Base-by-base conservation (phyloP, 2,113 vertebrate genomes). In the Edolisoma coerulescens region DNA sequence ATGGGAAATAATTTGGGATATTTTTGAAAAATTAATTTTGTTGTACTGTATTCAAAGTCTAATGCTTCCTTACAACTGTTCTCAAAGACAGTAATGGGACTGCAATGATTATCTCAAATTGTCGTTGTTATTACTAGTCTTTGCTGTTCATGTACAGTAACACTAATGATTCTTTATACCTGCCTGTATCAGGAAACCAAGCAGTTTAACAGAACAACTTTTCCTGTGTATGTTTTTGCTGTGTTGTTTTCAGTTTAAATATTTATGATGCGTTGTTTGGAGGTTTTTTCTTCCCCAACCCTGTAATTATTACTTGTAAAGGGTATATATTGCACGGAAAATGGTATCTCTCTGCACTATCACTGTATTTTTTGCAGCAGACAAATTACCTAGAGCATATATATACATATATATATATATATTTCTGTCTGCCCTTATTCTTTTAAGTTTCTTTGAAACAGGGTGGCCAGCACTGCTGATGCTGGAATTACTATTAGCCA, bases 141-240 rank as follows among this genome's bases (percentile, higher is more conserved):
- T 89, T 82, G 76, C 42, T 89, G 37, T 63, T 95, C 49, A 87
- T 28, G 44, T 70, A 80, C 26, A 53, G n/a, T 9, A 68, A 69
- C 35, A 77, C 67, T 86, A 95, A 94, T 63, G 89, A 78, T 84
- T 84, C 81, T 71, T 94, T 76, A 88, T 84, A 93, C 60, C 37
- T 69, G 86, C 78, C 60, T 93, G 79, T 65, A 94, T 89, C 75
- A 90, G 94, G 77, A 96, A 97, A 96, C 57, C 57, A 93, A 64
- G 54, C 56, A 86, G 80, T 49, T 61, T 59, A 89, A 67, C 65
- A 84, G 44, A 82, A 86, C 56, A 93, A 95, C 53, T 47, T 74
- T 75, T 68, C 54, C 68, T 78, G 91, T 6, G 9, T 63, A 83
- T 33, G 42, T 44, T 89, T 93, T 64, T 77, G 74, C 53, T 95